These are phyloP conservation scores for Drosophila kurseongensis DNA, from an alignment of 1,140 invertebrate species.

Conservation along the genomic window DNA sequence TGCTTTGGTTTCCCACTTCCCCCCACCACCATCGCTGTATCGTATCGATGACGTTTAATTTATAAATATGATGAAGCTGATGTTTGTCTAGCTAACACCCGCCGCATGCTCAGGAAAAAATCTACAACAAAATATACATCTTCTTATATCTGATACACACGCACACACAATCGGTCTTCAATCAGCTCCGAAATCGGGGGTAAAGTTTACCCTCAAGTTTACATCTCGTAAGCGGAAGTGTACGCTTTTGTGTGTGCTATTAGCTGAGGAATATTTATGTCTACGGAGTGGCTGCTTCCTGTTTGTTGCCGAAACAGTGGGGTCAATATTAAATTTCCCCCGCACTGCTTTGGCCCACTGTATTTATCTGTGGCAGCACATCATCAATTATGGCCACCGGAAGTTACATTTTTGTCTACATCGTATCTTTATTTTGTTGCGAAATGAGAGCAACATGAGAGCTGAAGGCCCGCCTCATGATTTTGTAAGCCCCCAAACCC, in stretches of 20 bases:
- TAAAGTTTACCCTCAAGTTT: conserved; percentile 48
- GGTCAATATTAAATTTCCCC: conserved; percentile 12
- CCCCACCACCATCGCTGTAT: background rate
- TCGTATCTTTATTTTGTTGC: conserved; percentile 65
- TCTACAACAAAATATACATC: conserved; percentile 1
- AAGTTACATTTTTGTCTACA: conserved; percentile 67
- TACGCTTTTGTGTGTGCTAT: conserved; percentile 63
- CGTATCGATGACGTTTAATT: conserved; percentile 79
- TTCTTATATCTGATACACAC: background rate
- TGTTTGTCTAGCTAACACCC: conserved; percentile 34
- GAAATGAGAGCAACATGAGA: conserved; percentile 31
- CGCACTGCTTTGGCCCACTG: conserved; percentile 2
- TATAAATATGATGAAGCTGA: conserved; percentile 76
- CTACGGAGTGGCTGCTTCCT: conserved; percentile 55
- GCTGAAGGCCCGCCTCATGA: conserved; percentile 31
- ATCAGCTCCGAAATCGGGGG: conserved; percentile 44
- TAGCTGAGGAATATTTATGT: conserved; percentile 72
- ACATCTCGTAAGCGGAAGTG: conserved; percentile 69
- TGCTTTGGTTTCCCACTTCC: conserved; percentile 38
- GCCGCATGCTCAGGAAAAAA: conserved; percentile 1
- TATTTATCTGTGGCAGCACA: conserved; percentile 44
- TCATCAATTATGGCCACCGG: conserved; percentile 79
- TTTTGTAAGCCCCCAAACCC: conserved; percentile 19
- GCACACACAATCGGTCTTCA: conserved; percentile 55
- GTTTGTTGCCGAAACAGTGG: conserved; percentile 34